These are phyloP conservation scores for Scomber scombrus DNA, from an alignment of 2,113 vertebrate genomes.

Conservation along the genomic window DNA sequence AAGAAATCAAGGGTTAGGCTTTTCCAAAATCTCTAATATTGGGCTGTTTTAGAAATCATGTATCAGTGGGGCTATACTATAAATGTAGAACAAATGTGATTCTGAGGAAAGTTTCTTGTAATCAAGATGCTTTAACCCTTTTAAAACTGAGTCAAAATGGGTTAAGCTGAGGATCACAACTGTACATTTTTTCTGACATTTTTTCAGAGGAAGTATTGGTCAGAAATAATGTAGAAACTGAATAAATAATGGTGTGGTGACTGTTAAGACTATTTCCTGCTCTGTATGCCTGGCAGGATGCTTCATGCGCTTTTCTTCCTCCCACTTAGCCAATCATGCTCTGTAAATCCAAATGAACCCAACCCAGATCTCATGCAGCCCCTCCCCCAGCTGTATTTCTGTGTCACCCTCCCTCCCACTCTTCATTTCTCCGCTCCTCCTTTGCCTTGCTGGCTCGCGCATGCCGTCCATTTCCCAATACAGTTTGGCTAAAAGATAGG, in stretches of 20 bases:
- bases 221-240: neutral
- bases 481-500: slow-evolving; percentile 3
- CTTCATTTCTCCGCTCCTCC: slow-evolving; percentile 38
- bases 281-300: neutral
- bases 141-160: no score
- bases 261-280: neutral
- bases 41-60: no score
- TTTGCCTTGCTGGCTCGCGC: slow-evolving; percentile 18
- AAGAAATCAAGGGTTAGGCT: no score
- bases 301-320: neutral
- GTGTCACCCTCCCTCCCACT: slow-evolving; percentile 19
- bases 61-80: no score
- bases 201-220: neutral
- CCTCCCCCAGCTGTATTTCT: slow-evolving; percentile 59
- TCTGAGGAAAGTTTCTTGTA: no score
- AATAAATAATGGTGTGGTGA: neutral
- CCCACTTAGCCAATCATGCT: slow-evolving; percentile 48
- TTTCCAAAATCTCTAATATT: no score
- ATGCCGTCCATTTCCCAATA: slow-evolving; percentile 17
- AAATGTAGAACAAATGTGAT: no score
- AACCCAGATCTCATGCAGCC: neutral
- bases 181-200: no score
- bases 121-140: no score
- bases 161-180: no score
- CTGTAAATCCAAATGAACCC: neutral